Base-by-base conservation (phyloP, 2,797 vertebrate species). In the Pteropus rufus region DNA sequence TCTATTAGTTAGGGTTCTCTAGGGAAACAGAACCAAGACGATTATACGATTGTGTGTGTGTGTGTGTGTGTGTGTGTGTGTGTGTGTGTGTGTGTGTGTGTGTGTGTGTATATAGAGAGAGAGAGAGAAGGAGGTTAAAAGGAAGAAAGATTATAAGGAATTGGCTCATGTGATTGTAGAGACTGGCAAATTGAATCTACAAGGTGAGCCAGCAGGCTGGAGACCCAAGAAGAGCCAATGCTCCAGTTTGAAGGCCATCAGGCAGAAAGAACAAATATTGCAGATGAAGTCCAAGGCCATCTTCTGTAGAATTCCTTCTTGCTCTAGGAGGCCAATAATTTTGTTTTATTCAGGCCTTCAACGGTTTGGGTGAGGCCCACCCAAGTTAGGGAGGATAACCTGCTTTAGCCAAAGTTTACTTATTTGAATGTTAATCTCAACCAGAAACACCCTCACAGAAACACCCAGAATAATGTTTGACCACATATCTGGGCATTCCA, bases 381-480 rank as follows among this genome's bases (percentile, higher is more conserved):
- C 46, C 19, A 75, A 75, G 10, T 79, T 73, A 84, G 26, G 19
- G 31, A 76, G 44, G 11, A 44, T 9, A 79, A 86, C 89, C 26
- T 81, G 16, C 39, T 92, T 89, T 89, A 70, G 46, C 83, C 67
- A 49, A 82, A 46, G 34, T 56, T 84, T 93, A 84, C 39, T 7
- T 39, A 94, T 46, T 72, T 79, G 44, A 80, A 91, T 76, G 16
- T 44, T 79, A 58, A 60, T 70, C 46, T 93, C 80, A 86, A 49
- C 87, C 73, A 54, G 85, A 94, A 87, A 58, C 10, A 54, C 36
- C 46, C 64, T 39, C 46, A 67, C 12, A 67, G 46, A 80, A 82
- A 79, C 9, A 91, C 6, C 80, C 36, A 87, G 73, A 93, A 92
- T 86, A 75, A 89, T 56, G 36, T 80, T 84, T 88, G 86, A 83